Base-by-base conservation (phyloP, 2,113 vertebrate genomes). In the Desmodus rotundus region DNA sequence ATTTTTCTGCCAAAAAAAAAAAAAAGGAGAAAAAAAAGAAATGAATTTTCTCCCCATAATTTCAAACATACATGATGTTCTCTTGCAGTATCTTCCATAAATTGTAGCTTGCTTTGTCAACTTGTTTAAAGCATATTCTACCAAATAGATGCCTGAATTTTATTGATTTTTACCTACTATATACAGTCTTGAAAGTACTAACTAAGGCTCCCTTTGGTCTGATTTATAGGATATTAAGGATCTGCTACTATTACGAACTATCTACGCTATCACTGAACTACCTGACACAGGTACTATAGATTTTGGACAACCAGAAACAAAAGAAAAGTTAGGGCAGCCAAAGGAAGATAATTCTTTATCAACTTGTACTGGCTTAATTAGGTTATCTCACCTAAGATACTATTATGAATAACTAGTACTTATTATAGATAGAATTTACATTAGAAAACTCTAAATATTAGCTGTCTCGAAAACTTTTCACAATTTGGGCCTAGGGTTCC, bases 151-250 rank as follows among this genome's bases (percentile, higher is more conserved):
- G 61, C 31, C 58, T 89, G 63, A 16, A 89, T 77, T 92, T 93
- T 83, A 96, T 93, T 96, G 96, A 96, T 87, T 96, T 95, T 93
- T 72, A 95, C 68, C 85, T 93, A 82, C 92, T 89, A 95, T 89
- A 93, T 95, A 96, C 31, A 91, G 74, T 94, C 73, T 89, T 65
- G 56, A 97, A 96, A 97, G 91, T 80, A 81, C 93, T 68, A 95
- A 95, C 67, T 88, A 97, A 96, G 86, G 85, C 38, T 89, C 94
- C 68, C 91, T 95, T 86, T 19, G 78, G 52, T 84, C 78, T 96
- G 63, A 97, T 91, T 94, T 93, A 86, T 80, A 31, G 54, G 36
- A 58, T 84, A 94, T 50, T 93, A 95, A 87, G 19, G 41, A 67
- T 89, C 61, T 81, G 54, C 38, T 95, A 82, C 92, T 92, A 78